Conservation (phyloP, 2,797 vertebrate species). For the Halcyon badia region DNA sequence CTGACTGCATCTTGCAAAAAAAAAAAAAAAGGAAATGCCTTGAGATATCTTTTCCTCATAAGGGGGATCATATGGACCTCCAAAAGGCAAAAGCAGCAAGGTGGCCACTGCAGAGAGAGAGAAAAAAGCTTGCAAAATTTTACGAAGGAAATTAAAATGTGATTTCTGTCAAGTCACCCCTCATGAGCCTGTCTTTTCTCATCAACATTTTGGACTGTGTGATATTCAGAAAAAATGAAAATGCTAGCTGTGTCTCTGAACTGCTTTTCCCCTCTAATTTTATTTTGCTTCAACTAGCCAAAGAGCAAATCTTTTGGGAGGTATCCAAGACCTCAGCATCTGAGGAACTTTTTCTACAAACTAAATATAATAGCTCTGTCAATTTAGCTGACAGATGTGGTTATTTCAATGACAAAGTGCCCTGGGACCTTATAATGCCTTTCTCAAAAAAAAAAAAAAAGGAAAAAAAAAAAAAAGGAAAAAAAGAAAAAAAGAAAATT, state of each 20-base stretch:
- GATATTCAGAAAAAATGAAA: neutral
- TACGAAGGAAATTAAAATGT: conserved; percentile 51
- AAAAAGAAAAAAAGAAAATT: neutral
- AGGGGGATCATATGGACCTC: neutral
- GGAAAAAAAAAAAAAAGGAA: neutral
- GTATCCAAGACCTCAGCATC: neutral
- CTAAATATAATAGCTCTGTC: conserved; percentile 19
- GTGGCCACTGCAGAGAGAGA: neutral
- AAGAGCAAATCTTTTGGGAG: conserved; percentile 54
- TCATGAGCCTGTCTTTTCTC: neutral
- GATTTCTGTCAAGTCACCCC: conserved; percentile 25
- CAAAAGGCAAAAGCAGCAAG: neutral
- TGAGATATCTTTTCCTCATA: neutral
- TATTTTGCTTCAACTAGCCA: neutral
- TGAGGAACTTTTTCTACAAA: conserved; percentile 27
- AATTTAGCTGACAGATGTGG: conserved; percentile 39
- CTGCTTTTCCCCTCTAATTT: neutral
- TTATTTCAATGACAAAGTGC: conserved; percentile 43
- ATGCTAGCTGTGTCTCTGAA: neutral
- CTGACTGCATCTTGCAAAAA: neutral
- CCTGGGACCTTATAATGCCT: neutral
- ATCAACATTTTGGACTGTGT: neutral
- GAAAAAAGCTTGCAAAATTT: neutral
- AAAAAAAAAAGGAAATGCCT: neutral
- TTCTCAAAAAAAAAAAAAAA: neutral